These are phyloP conservation scores for Choloepus hoffmanni DNA, from an alignment of 2,113 vertebrate genomes.

Conservation along the genomic window DNA sequence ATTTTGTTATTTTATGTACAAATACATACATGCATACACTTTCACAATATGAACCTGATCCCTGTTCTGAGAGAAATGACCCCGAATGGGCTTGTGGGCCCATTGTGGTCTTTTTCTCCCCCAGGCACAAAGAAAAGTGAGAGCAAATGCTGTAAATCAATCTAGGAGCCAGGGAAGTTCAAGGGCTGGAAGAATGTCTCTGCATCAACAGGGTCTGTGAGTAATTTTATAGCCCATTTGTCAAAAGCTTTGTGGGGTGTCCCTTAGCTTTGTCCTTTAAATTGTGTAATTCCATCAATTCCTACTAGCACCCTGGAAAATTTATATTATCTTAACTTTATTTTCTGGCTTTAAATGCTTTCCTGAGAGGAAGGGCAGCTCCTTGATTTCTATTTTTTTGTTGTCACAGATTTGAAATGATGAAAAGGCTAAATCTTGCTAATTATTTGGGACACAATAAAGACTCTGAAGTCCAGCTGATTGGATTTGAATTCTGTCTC, in stretches of 20 bases:
- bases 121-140: not conserved
- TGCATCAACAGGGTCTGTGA: not conserved
- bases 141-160: not conserved
- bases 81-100: not conserved
- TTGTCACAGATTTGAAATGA: conserved; percentile 34
- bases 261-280: conserved; percentile 63
- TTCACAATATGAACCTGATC: not conserved
- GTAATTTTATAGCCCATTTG: conserved; percentile 43
- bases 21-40: not conserved
- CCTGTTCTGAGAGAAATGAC: not conserved
- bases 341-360: conserved; percentile 47
- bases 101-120: not conserved
- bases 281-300: conserved; percentile 58
- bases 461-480: not conserved
- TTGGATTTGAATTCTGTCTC: not conserved
- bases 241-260: not conserved
- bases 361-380: not conserved
- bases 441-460: conserved; percentile 20
- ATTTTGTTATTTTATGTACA: not conserved
- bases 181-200: conserved; percentile 26
- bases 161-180: conserved; percentile 29
- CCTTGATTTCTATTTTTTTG: not conserved
- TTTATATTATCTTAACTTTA: conserved; percentile 58
- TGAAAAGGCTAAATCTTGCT: conserved; percentile 31
- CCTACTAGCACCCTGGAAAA: conserved; percentile 33